These are phyloP conservation scores for Microtus montanus DNA, from an alignment of 2,113 vertebrate genomes.

Conservation along the genomic window DNA sequence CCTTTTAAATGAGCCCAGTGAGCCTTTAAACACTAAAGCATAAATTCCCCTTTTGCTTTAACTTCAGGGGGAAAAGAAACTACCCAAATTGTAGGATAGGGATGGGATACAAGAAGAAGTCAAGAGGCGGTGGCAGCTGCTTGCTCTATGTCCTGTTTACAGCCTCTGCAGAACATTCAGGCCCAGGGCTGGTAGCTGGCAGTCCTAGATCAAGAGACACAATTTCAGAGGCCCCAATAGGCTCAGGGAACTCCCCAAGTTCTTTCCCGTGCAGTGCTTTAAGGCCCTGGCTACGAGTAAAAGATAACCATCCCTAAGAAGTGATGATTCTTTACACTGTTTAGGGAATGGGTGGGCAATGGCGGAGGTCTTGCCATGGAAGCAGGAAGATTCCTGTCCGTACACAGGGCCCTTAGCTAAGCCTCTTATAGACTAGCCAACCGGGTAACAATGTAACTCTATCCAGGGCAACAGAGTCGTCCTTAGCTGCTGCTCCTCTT, in stretches of 20 bases:
- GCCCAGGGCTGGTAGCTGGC: not conserved
- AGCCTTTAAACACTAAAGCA: not conserved
- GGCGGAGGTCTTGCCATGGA: rapidly evolving
- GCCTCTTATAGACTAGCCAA: not conserved
- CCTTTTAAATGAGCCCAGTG: not conserved
- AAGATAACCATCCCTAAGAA: not conserved
- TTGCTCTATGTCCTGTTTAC: not conserved
- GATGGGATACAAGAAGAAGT: not conserved
- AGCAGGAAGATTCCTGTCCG: not conserved
- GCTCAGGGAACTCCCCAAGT: not conserved
- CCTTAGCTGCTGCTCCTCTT: not conserved
- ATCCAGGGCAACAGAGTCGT: not conserved
- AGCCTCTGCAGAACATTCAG: not conserved
- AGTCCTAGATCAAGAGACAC: too few relatives aligned
- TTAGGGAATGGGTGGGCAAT: not conserved
- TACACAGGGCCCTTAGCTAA: not conserved
- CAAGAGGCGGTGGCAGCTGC: not conserved
- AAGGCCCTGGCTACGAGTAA: not conserved
- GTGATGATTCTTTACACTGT: rapidly evolving
- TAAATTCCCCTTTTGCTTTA: not conserved
- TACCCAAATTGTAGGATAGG: not conserved
- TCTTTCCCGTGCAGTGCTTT: not conserved
- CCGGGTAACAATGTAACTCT: too few relatives aligned
- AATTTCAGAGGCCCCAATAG: not conserved
- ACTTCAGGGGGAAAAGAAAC: not conserved